A percentile compares a stretch with the other conserved stretches of the same genome.
Conservation (phyloP, 2,888 invertebrate genomes). For the Disparrhopalites patrizii region DNA sequence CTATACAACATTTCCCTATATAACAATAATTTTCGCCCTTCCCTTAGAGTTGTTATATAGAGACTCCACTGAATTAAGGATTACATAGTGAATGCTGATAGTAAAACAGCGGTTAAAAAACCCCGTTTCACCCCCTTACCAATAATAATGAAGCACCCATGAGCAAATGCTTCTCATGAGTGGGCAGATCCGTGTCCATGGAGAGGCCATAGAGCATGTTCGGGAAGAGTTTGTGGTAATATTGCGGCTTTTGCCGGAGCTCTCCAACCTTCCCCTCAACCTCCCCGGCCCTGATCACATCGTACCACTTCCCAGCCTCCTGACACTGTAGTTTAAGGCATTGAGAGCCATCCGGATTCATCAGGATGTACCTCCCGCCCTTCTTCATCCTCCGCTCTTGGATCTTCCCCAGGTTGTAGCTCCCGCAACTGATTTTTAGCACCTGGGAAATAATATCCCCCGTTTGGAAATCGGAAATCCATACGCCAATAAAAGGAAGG, state of each 20-base stretch:
- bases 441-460: no score
- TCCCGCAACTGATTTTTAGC: not conserved
- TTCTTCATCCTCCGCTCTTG: not conserved
- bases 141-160: not conserved
- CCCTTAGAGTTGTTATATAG: no score
- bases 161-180: not conserved
- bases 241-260: not conserved
- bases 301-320: no score
- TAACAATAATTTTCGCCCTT: no score
- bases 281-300: not conserved
- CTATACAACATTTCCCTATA: no score
- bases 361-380: not conserved
- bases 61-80: no score
- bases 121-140: no score
- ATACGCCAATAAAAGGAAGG: no score
- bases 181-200: not conserved
- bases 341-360: not conserved
- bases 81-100: no score
- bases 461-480: no score
- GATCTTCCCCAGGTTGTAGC: not conserved
- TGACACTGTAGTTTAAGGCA: not conserved
- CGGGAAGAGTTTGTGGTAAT: not conserved
- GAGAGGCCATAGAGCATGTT: not conserved
- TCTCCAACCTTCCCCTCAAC: not conserved
- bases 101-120: no score